phyloP scores from a whole-genome alignment of 2,797 vertebrate species.

The Peromyscus attwateri region DNA sequence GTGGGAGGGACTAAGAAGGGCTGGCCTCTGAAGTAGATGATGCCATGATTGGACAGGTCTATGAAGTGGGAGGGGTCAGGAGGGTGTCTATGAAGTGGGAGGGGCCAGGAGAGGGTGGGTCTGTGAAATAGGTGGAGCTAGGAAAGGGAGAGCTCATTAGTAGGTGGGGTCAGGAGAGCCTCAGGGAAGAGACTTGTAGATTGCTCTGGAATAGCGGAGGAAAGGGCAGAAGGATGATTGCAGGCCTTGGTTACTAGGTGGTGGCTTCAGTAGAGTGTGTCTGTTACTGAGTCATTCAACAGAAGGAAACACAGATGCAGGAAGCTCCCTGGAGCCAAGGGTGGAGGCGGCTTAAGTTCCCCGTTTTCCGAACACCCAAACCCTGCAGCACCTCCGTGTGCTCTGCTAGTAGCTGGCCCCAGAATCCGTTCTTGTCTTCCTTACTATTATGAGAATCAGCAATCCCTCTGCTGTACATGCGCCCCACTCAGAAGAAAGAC shows the following conservation, averaged over 20 bases:
- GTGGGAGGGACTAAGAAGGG: background rate
- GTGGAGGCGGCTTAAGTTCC: background rate
- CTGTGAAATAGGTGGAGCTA: accelerated
- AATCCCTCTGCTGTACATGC: background rate
- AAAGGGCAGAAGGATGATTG: background rate
- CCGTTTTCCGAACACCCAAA: background rate
- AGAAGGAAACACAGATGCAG: background rate
- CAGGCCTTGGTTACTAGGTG: background rate
- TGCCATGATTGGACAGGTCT: accelerated
- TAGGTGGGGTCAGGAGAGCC: background rate
- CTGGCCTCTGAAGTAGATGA: background rate
- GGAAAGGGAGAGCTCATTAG: too few species aligned
- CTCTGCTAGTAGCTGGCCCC: background rate
- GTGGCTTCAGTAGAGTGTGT: background rate
- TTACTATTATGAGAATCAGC: background rate
- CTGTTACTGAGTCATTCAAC: background rate
- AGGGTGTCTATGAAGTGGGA: background rate
- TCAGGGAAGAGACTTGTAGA: background rate
- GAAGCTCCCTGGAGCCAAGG: background rate
- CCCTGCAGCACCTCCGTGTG: background rate
- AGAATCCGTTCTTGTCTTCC: background rate
- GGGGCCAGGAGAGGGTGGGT: background rate
- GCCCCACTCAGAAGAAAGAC: background rate
- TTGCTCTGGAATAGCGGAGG: background rate
- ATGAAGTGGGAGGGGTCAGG: background rate